Base-by-base conservation (phyloP, 2,888 invertebrate species). In the Andrena trimmerana region DNA sequence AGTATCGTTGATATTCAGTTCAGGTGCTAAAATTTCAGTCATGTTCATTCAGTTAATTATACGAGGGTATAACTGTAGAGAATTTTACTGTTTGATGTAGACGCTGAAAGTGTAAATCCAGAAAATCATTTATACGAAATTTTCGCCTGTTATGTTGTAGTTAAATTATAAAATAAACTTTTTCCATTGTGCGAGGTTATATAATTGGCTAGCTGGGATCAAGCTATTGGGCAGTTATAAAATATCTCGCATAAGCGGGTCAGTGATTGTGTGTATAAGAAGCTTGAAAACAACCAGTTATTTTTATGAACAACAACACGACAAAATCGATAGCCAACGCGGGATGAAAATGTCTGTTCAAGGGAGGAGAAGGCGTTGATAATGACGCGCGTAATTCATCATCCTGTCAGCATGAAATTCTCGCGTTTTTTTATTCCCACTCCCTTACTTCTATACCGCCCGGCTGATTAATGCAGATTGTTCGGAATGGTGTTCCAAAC, bases 381-480 rank as follows among this genome's bases (percentile, higher is more conserved):
- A 79, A 79, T 65, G 78, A 77, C 48, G 36, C 36, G 8, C 6
- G 70, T 54, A 71, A 81, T 80, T 71, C 42, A 67, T 68, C 71
- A 68, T 36, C n/a, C 33, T 33, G 52, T 50, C 52, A 20, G 3
- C 48, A 27, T 10, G 20, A 62, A 60, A 42, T 71, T 42, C 65
- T 62, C 16, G n/a, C 31, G n/a, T 54, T 27, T 27, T 29, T 10
- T 52, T 27, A n/a, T 8, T 33, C 29, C 2, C 20, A 10, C 66
- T 67, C 27, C 33, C n/a, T 52, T 50, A 29, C 24, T 6, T 60
- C 69, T 54, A 16, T 66, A n/a, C 7, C 50, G 24, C 13, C 31
- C 52, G 57, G 33, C 16, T 73, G 74, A 80, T 80, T 72, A 73
- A 75, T 81, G 75, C 70, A 74, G 70, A 83, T 78, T 63, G 78